Base-by-base conservation (phyloP, 2,888 invertebrate genomes). In the Diloba caeruleocephala region DNA sequence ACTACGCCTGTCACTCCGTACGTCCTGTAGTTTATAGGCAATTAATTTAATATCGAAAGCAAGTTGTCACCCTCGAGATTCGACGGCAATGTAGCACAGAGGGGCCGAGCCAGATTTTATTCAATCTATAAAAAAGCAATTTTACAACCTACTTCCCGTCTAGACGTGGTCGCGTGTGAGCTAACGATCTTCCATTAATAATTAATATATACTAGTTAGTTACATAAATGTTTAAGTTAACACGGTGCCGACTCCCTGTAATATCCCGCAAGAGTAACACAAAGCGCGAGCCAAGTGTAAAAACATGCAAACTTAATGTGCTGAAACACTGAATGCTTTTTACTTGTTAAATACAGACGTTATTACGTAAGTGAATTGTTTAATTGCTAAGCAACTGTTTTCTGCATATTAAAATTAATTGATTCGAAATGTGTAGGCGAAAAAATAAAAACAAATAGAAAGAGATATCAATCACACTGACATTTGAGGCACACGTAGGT, bases 101-200 rank as follows among this genome's bases (percentile, higher is more conserved):
- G 70, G 58, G 49, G 23, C 61, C 61, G 51, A 61, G 60, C 67
- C 75, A 79, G 82, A 83, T 84, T 79, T 74, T 70, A 79, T 80
- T 81, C 69, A 74, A 74, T 55, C 76, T 73, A 82, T 82, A 82
- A 84, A 83, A n/a, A 86, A 82, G 45, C 68, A 65, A 60, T 71
- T 76, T 81, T 79, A 82, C 53, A 54, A 53, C 38, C 75, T 64
- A 81, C 79, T 85, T 86, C 88, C 89, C 79, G 89, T 85, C 88
- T 87, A 88, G 89, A 87, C 88, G 72, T 71, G 74, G 72, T 84
- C 82, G 85, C 84, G 87, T 82, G 82, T 78, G 59, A 66, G 71
- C 81, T 81, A 81, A 82, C 82, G 79, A 83, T 75, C 74, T 49
- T 71, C 60, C 79, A 84, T 86, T 82, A 85, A 81, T 83, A 84